These are phyloP conservation scores for Linepithema humile DNA, from an alignment of 1,140 invertebrate species.

Conservation along the genomic window DNA sequence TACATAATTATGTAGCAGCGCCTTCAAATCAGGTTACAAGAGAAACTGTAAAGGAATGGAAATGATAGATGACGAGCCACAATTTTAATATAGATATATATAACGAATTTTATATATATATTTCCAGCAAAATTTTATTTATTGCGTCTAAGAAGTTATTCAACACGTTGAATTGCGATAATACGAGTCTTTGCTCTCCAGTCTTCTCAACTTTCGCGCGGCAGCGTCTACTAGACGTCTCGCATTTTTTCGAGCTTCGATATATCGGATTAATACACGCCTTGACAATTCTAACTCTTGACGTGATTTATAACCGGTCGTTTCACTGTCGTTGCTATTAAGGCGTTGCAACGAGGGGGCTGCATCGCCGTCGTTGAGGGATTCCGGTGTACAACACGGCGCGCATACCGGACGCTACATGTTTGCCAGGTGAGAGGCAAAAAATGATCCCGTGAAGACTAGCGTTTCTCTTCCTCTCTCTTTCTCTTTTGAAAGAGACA, in stretches of 20 bases:
- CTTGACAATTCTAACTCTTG: conserved; percentile 40
- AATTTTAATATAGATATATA: background rate
- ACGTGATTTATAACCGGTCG: conserved; percentile 57
- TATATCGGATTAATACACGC: conserved; percentile 37
- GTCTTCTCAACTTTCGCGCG: background rate
- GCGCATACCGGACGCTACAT: conserved; percentile 50
- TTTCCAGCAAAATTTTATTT: too few relatives aligned
- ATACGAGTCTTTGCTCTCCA: background rate
- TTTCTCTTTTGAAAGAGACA: background rate
- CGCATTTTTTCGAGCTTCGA: conserved; percentile 4
- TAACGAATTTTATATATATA: background rate
- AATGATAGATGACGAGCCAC: background rate
- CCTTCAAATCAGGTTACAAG: background rate
- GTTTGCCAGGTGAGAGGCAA: conserved; percentile 25
- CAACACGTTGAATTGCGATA: background rate
- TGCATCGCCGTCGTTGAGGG: conserved; percentile 56
- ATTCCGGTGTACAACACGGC: conserved; percentile 62
- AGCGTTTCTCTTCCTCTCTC: background rate
- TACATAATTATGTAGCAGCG: background rate
- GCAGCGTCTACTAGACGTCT: background rate
- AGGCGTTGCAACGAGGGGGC: conserved; percentile 34
- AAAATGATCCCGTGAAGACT: conserved; percentile 12
- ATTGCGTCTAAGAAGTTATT: background rate
- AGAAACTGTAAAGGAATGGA: background rate
- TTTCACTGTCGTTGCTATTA: conserved; percentile 41